phyloP scores from a whole-genome alignment of 2,797 vertebrate species.

The Sylvia borin region DNA sequence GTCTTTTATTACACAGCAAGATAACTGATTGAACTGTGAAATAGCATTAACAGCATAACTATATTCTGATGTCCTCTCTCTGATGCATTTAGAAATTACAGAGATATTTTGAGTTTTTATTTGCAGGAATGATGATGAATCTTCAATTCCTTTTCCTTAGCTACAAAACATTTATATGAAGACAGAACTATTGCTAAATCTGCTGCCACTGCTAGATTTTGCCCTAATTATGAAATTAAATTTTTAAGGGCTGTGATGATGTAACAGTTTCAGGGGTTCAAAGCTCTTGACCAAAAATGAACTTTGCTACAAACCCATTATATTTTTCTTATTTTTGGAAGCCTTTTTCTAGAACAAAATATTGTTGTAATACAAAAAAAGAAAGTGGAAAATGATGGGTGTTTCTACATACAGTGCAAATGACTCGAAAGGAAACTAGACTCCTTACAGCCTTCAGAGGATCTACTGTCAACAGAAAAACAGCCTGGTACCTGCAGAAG shows the following conservation, averaged over 20 bases:
- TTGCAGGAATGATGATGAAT: not conserved
- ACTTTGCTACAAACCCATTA: not conserved
- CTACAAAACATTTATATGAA: conserved; percentile 23
- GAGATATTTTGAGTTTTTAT: conserved; percentile 14
- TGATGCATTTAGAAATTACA: conserved; percentile 45
- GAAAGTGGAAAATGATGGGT: not conserved
- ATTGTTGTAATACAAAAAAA: not conserved
- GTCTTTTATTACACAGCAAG: conserved; percentile 71
- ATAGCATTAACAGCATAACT: conserved; percentile 71
- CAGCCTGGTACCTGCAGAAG: not conserved
- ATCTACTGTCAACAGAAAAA: not conserved
- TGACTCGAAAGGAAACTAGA: not conserved
- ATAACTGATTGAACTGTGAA: conserved; percentile 71
- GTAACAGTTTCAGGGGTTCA: not conserved
- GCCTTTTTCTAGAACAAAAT: not conserved
- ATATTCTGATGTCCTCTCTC: conserved; percentile 50
- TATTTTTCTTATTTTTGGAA: not conserved
- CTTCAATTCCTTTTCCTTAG: not conserved
- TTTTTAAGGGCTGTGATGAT: not conserved
- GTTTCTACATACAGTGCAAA: not conserved
- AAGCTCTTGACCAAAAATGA: not conserved
- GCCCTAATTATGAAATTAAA: not conserved
- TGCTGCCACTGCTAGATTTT: not conserved
- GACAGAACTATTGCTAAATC: not conserved
- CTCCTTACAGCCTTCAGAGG: not conserved